These are phyloP conservation scores for Poecilia wingei DNA, from an alignment of 2,797 vertebrate genomes.

Conservation along the genomic window DNA sequence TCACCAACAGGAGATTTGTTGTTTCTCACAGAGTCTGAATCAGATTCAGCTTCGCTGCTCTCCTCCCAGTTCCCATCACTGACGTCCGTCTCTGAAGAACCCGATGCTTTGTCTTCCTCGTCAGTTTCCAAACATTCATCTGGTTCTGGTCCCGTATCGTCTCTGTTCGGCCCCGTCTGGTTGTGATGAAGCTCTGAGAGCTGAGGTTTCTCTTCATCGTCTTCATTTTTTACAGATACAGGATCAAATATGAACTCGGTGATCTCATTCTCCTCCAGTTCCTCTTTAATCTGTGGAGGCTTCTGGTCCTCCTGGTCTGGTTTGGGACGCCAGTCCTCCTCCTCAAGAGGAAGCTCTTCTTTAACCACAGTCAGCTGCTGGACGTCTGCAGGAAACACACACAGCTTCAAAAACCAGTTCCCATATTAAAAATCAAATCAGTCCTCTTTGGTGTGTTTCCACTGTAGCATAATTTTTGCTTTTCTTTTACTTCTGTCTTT, in stretches of 20 bases:
- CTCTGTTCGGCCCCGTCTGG: not conserved
- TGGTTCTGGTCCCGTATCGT: not conserved
- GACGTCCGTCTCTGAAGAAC: not conserved
- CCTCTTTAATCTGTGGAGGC: constrained; percentile 10
- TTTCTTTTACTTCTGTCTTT: too few relatives aligned
- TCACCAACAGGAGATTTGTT: not conserved
- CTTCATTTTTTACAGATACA: constrained; percentile 23
- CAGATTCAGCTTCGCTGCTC: not conserved
- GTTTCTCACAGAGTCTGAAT: not conserved
- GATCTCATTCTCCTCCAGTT: constrained; percentile 10
- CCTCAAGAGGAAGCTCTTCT: constrained; percentile 5
- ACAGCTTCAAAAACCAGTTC: not conserved
- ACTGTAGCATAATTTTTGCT: too few relatives aligned
- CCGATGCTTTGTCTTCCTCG: not conserved
- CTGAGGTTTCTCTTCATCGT: constrained; percentile 14
- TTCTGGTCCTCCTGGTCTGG: constrained; percentile 6
- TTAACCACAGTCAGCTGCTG: constrained; percentile 5
- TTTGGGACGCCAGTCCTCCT: not conserved
- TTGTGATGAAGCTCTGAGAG: not conserved
- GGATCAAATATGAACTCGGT: constrained; percentile 3
- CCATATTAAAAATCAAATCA: not conserved
- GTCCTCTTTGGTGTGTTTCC: too few relatives aligned
- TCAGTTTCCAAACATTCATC: constrained; percentile 1
- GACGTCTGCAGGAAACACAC: constrained; percentile 6
- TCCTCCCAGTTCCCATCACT: constrained; percentile 9